phyloP scores from a whole-genome alignment of 2,888 invertebrate species.

The Fragum fragum region DNA sequence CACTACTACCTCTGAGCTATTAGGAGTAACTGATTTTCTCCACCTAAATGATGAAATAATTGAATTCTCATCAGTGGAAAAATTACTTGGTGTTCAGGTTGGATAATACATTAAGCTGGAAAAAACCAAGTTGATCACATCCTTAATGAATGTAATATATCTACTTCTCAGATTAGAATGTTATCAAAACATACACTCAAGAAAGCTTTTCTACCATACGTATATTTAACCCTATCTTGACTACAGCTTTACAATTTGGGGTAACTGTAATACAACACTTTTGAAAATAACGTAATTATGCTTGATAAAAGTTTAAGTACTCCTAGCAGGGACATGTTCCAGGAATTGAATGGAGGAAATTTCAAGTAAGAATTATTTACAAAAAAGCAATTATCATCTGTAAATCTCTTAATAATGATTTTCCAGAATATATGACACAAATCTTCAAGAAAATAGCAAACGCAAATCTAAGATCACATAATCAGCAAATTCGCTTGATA shows the following conservation, averaged over 20 bases:
- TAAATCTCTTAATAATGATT: conserved; percentile 15
- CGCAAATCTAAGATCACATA: not conserved
- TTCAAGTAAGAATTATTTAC: conserved; percentile 16
- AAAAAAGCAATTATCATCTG: conserved; percentile 12
- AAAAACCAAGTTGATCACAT: not conserved
- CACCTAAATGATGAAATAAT: not conserved
- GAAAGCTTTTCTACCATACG: conserved; percentile 15
- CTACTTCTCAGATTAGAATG: conserved; percentile 17
- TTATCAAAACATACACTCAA: not conserved
- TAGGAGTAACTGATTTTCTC: not conserved
- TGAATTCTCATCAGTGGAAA: not conserved
- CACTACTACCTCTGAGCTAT: not conserved
- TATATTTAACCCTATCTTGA: conserved; percentile 16
- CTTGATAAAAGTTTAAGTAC: conserved; percentile 22
- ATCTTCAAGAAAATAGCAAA: not conserved
- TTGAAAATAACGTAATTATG: not conserved
- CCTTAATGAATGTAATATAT: conserved; percentile 21
- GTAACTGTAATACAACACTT: conserved; percentile 15
- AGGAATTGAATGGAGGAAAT: conserved; percentile 17
- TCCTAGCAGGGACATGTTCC: conserved; percentile 1
- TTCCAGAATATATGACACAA: conserved; percentile 10
- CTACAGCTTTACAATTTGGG: conserved; percentile 31
- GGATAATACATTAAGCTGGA: not conserved
- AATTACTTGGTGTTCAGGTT: conserved; percentile 13
- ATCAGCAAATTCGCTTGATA: not conserved